phyloP scores from a whole-genome alignment of 2,888 invertebrate species.

The Parapristionchus giblindavisi region DNA sequence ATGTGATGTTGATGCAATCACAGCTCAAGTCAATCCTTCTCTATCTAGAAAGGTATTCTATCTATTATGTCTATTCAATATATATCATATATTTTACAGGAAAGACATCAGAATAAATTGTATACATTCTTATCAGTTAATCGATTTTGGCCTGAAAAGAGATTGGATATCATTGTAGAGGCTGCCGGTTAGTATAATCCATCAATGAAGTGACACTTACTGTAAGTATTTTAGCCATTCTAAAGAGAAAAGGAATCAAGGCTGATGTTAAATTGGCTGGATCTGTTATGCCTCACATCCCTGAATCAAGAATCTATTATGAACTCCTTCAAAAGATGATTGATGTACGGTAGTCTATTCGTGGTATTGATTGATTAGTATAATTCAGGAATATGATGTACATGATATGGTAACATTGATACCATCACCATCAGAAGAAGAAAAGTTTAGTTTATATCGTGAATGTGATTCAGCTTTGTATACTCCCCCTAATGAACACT shows the following conservation, averaged over 20 bases:
- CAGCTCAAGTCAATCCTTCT: conserved; percentile 36
- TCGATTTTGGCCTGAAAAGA: conserved; percentile 69
- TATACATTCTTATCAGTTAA: conserved; percentile 68
- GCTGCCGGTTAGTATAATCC: conserved; percentile 57
- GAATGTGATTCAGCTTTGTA: conserved; percentile 77
- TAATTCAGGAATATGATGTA: conserved; percentile 60
- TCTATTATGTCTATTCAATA: background rate
- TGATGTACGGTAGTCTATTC: conserved; percentile 40
- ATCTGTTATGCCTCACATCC: conserved; percentile 72
- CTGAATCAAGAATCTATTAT: conserved; percentile 72
- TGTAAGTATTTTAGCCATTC: conserved; percentile 51
- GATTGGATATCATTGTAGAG: conserved; percentile 67
- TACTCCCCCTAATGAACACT: conserved; percentile 96
- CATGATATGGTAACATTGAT: conserved; percentile 71
- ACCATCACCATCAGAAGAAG: conserved; percentile 71
- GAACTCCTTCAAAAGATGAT: conserved; percentile 70
- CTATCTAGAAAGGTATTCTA: conserved; percentile 49
- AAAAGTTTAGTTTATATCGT: conserved; percentile 71
- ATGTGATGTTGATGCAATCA: conserved; percentile 64
- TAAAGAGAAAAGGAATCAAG: conserved; percentile 56
- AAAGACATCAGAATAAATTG: conserved; percentile 53
- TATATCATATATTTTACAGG: background rate
- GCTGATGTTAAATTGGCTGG: conserved; percentile 66
- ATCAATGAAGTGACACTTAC: background rate
- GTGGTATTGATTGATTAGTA: background rate